phyloP scores from a whole-genome alignment of 2,113 vertebrate species.

The Dicerorhinus sumatrensis region DNA sequence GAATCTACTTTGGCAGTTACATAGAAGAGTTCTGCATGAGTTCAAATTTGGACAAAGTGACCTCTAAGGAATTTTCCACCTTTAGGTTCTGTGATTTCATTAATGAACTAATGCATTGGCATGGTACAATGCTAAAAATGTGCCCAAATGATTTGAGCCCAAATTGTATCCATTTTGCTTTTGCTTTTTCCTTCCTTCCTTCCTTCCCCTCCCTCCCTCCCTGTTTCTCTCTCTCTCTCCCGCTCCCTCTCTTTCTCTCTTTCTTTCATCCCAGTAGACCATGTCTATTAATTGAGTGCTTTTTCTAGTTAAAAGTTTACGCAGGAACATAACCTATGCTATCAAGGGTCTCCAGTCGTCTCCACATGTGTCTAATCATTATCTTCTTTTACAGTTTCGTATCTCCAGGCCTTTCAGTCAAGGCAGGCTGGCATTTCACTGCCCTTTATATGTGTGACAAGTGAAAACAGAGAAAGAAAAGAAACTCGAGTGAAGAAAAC shows the following conservation, averaged over 20 bases:
- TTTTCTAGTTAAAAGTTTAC: conserved; percentile 48
- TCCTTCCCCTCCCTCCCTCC: fast-evolving
- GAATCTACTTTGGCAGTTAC: not conserved
- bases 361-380: conserved; percentile 18
- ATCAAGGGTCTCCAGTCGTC: not conserved
- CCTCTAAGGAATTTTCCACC: not conserved
- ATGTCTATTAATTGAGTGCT: not conserved
- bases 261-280: not conserved
- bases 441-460: conserved; percentile 68
- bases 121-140: not conserved
- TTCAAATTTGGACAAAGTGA: not conserved
- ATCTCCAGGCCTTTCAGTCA: conserved; percentile 34
- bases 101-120: not conserved
- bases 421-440: conserved; percentile 64
- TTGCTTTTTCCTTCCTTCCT: not conserved
- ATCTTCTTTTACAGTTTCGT: conserved; percentile 48
- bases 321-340: not conserved
- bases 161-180: not conserved
- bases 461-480: conserved; percentile 61
- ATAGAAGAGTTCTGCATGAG: not conserved
- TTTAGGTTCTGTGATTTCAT: conserved; percentile 7
- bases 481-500: not conserved
- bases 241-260: not conserved
- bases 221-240: fast-evolving
- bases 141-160: not conserved